Evolutionary conservation across 2,888 invertebrate species (phyloP).

Genomic region (Hybos culiciformis): DNA sequence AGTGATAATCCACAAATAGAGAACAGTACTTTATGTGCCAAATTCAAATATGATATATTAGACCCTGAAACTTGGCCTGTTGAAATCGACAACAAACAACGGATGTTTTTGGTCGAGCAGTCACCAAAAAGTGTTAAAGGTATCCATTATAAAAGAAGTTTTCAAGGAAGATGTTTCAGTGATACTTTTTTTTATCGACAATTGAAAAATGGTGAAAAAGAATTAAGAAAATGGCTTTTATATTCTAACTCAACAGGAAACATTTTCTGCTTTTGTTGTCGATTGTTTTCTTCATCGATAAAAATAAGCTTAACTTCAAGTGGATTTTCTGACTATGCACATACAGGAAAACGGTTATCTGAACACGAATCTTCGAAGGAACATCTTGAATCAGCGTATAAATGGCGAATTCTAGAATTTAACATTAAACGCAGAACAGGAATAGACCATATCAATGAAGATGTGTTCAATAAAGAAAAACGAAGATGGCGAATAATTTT

Average conservation of each 20-base stretch:
- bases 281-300: too few species aligned
- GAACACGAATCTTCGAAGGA: neutral
- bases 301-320: neutral
- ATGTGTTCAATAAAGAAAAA: slow-evolving; percentile 3
- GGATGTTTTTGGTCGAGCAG: slow-evolving; percentile 3
- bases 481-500: slow-evolving; percentile 5
- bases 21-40: slow-evolving; percentile 2
- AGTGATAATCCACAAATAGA: slow-evolving; percentile 4
- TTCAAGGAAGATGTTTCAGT: slow-evolving; percentile 4
- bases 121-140: slow-evolving; percentile 2
- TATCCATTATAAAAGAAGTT: neutral
- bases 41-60: slow-evolving; percentile 2
- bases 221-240: slow-evolving; percentile 1
- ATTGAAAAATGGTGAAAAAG: slow-evolving; percentile 3
- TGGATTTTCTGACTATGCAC: neutral
- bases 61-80: slow-evolving; percentile 1
- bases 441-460: slow-evolving; percentile 1
- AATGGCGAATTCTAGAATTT: slow-evolving; percentile 2
- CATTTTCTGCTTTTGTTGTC: neutral
- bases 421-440: slow-evolving; percentile 1
- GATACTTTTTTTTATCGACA: slow-evolving; percentile 4
- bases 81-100: slow-evolving; percentile 4
- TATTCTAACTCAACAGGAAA: neutral
- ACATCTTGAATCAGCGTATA: slow-evolving; percentile 1
- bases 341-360: neutral